Percentiles rank a stretch among this genome's conserved stretches.
Evolutionary conservation across 2,888 invertebrate genomes (phyloP).

Genomic region (Drosophila sordidula): DNA sequence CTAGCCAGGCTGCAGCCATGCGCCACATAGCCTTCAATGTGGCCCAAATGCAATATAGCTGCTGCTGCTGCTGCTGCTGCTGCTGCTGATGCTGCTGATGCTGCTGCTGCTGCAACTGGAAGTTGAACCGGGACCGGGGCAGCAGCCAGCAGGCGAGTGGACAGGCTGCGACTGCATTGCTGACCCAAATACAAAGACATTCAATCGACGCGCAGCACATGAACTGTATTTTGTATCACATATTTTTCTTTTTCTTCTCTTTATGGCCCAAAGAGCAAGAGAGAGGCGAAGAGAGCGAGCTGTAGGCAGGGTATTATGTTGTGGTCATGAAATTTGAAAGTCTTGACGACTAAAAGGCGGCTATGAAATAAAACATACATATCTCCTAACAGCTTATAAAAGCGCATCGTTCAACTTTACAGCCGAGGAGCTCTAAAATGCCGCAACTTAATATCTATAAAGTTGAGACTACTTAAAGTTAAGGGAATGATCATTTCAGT

Average conservation of each 20-base stretch:
- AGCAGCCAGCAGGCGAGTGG: constrained; percentile 39
- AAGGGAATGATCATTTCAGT: background rate
- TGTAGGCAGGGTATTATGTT: background rate
- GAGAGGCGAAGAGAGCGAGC: background rate
- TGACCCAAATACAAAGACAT: constrained; percentile 77
- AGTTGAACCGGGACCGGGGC: constrained; percentile 61
- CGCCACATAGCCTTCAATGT: constrained; percentile 21
- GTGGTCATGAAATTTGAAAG: constrained; percentile 25
- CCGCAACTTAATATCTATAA: constrained; percentile 4
- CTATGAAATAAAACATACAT: constrained; percentile 6
- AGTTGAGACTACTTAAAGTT: constrained; percentile 5
- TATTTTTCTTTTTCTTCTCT: constrained; percentile 28
- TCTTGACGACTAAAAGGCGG: constrained; percentile 1
- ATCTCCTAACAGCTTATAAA: constrained; percentile 15
- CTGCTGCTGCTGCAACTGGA: constrained; percentile 31
- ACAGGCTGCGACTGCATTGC: constrained; percentile 63
- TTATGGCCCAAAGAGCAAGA: constrained; percentile 43
- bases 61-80: constrained; percentile 6
- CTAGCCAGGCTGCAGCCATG: background rate
- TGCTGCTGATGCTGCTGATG: constrained; percentile 8
- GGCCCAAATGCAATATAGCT: constrained; percentile 46
- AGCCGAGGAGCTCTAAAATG: background rate
- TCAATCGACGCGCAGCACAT: constrained; percentile 58
- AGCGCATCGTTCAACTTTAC: constrained; percentile 13
- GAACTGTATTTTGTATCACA: constrained; percentile 58